A percentile compares a stretch with the other conserved stretches of the same genome.
Evolutionary conservation across 2,888 invertebrate genomes (phyloP).

Genomic region (Leptinotarsa rubiginosa): DNA sequence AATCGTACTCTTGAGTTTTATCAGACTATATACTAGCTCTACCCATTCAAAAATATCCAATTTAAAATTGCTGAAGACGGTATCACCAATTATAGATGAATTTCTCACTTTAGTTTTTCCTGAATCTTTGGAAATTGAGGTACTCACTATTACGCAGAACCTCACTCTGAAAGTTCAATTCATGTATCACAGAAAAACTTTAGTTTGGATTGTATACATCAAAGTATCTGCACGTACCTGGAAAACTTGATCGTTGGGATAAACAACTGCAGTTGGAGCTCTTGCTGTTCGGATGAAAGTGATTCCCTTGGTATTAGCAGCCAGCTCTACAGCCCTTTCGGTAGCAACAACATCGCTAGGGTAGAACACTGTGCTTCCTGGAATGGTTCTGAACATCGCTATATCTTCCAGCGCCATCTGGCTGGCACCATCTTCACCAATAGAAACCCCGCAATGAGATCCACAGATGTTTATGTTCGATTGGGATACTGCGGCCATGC

Average conservation of each 20-base stretch:
- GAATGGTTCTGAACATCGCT: slow-evolving; percentile 92
- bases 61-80: too few relatives aligned
- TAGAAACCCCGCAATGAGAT: slow-evolving; percentile 97
- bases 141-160: too few relatives aligned
- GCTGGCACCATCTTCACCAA: slow-evolving; percentile 98
- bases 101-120: too few relatives aligned
- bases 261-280: slow-evolving; percentile 88
- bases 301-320: slow-evolving; percentile 89
- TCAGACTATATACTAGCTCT: too few relatives aligned
- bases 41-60: too few relatives aligned
- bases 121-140: too few relatives aligned
- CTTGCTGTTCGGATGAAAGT: slow-evolving; percentile 96
- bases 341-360: slow-evolving; percentile 92
- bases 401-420: slow-evolving; percentile 99
- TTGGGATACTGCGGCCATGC: slow-evolving; percentile 99
- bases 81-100: too few relatives aligned
- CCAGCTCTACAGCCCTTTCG: slow-evolving; percentile 94
- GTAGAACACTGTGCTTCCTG: slow-evolving; percentile 83
- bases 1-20: too few relatives aligned
- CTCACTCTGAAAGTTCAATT: too few relatives aligned
- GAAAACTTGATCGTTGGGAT: slow-evolving; percentile 85
- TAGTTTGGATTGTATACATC: too few relatives aligned
- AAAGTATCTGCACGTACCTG: slow-evolving; percentile 66
- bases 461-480: slow-evolving; percentile 96
- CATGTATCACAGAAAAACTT: neutral